Evolutionary conservation across 2,888 invertebrate species (phyloP), one percentile per base, ranked within the genome.

Genomic region (Xestia rhomboidea): DNA sequence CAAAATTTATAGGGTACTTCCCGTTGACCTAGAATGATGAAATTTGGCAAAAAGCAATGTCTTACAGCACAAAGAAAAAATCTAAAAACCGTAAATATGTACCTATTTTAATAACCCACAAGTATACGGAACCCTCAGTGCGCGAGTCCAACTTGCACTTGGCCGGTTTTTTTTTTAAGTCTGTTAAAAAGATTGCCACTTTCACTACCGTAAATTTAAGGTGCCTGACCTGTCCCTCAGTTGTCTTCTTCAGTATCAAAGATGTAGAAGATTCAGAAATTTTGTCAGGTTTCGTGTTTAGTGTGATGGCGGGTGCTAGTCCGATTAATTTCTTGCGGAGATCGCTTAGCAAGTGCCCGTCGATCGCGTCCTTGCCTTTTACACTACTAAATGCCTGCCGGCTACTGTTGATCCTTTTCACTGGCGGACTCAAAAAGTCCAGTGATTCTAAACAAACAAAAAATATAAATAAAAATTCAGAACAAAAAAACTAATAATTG

Each of bases 401-500:
- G 57, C 64, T 84, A 75, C 78, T 76, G n/a, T 51, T 64, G 57
- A 73, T 73, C 84, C 92, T 92, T 87, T 91, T 93, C 64, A 93
- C 91, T 38, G 93, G 91, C 21, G 93, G 93, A 89, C 92, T 91
- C 73, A 94, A 86, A 83, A 91, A 92, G 77, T 94, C 92, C 89
- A 95, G 89, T 27, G 92, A 92, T 88, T 94, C 95, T 95, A 94
- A 86, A 93, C 91, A 93, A 91, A 82, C 88, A 89, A 89, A 89
- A 89, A 88, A 89, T 88, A 85, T 87, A 86, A 90, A 91, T 87
- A 86, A 86, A 87, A 62, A 34, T 34, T 73, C 79, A 73, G 73
- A 77, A 77, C 44, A 82, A 77, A 70, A 78, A 73, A 68, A 71
- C 30, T 49, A 75, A 81, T 44, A 84, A 86, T 79, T 68, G 73